phyloP scores from a whole-genome alignment of 2,888 invertebrate species.

The Drosophila prostipennis region DNA sequence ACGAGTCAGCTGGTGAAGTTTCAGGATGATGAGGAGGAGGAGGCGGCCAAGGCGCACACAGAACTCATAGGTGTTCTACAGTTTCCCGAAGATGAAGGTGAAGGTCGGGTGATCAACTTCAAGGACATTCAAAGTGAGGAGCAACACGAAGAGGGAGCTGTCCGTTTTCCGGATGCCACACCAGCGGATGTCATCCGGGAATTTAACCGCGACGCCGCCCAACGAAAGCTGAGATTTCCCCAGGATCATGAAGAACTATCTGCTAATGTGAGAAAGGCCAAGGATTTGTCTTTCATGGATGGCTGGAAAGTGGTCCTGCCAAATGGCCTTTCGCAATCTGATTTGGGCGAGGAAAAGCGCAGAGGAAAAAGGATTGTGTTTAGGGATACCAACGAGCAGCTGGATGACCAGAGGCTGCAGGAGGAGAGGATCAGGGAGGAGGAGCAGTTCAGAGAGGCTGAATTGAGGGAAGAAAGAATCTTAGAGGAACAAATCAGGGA shows the following conservation, averaged over 20 bases:
- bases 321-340: constrained; percentile 53
- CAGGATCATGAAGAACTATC: constrained; percentile 35
- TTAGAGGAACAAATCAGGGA: constrained; percentile 15
- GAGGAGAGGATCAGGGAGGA: constrained; percentile 29
- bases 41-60: constrained; percentile 66
- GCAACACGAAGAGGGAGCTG: constrained; percentile 34
- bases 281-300: constrained; percentile 47
- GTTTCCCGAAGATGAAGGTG: constrained; percentile 55
- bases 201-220: constrained; percentile 72
- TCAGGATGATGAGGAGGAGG: constrained; percentile 67
- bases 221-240: constrained; percentile 78
- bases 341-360: constrained; percentile 50
- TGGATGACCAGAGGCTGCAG: constrained; percentile 34
- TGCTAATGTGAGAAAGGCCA: constrained; percentile 38
- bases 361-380: constrained; percentile 69
- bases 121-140: constrained; percentile 62
- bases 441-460: constrained; percentile 22
- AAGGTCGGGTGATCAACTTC: constrained; percentile 68
- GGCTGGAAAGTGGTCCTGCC: constrained; percentile 59
- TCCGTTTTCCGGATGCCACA: constrained; percentile 61
- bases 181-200: constrained; percentile 64
- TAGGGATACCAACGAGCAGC: constrained; percentile 59
- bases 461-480: constrained; percentile 10
- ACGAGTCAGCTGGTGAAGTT: constrained; percentile 58
- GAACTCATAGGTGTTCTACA: constrained; percentile 69